phyloP scores from a whole-genome alignment of 2,888 invertebrate species.

The Siphonodentalium dalli region DNA sequence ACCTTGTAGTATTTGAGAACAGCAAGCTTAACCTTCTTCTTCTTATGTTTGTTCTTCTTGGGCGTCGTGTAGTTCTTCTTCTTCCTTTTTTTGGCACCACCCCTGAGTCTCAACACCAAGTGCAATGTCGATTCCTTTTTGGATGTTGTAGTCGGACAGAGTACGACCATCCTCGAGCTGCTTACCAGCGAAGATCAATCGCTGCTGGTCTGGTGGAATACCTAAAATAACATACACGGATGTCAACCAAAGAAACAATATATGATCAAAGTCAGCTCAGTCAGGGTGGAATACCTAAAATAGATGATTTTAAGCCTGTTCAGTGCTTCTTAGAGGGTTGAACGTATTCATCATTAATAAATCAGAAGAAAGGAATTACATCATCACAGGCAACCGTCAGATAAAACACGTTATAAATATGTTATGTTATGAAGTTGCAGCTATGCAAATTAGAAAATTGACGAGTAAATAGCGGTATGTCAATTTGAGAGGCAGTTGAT shows the following conservation, averaged over 20 bases:
- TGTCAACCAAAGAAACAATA: conserved; percentile 4
- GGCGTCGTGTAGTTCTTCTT: conserved; percentile 99
- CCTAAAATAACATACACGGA: conserved; percentile 37
- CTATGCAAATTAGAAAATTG: no score
- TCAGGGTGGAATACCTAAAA: no score
- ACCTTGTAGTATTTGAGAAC: conserved; percentile 99
- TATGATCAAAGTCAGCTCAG: no score
- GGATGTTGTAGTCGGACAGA: conserved; percentile 92
- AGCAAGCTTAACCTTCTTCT: conserved; percentile 99
- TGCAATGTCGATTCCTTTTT: conserved; percentile 95
- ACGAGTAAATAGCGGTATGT: no score
- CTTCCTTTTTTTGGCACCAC: conserved; percentile 99
- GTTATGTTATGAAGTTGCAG: no score
- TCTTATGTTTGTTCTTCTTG: conserved; percentile 99
- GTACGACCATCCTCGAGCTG: conserved; percentile 95
- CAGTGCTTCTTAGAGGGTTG: no score
- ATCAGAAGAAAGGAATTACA: no score
- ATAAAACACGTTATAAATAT: no score
- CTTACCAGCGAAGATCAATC: conserved; percentile 83
- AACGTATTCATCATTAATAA: no score
- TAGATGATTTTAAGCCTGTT: no score
- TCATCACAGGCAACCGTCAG: no score
- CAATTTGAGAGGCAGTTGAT: no score
- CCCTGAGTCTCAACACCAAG: conserved; percentile 87
- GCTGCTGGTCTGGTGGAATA: conserved; percentile 64